These are phyloP conservation scores for Aptenodytes patagonicus DNA, from an alignment of 2,113 vertebrate species.

Conservation along the genomic window DNA sequence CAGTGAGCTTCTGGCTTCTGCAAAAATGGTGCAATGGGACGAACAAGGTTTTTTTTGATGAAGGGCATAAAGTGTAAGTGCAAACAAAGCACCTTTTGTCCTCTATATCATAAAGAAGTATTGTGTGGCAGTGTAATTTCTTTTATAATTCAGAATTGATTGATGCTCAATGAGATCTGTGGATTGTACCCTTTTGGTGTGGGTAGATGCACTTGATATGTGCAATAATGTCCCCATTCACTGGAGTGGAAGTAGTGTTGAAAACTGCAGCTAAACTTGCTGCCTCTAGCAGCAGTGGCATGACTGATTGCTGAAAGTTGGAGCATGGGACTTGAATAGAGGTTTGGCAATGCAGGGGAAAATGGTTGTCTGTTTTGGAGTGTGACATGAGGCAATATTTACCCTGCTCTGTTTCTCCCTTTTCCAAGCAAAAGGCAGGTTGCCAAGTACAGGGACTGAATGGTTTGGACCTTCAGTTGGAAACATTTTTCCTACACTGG, in stretches of 20 bases:
- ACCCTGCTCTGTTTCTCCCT: conserved; percentile 38
- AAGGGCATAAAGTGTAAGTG: neutral
- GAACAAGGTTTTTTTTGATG: neutral
- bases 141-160: conserved; percentile 35
- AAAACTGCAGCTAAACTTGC: neutral
- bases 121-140: conserved; percentile 27
- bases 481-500: neutral
- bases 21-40: neutral
- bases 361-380: conserved; percentile 26
- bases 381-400: conserved; percentile 47
- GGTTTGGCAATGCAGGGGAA: conserved; percentile 20
- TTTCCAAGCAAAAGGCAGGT: conserved; percentile 37
- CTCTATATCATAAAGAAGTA: neutral
- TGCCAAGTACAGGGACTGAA: conserved; percentile 27
- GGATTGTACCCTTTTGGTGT: conserved; percentile 2
- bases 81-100: conserved; percentile 52
- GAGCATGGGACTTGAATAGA: conserved; percentile 17
- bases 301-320: conserved; percentile 4
- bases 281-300: neutral
- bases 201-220: conserved; percentile 37
- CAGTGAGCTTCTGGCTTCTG: neutral
- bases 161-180: conserved; percentile 1
- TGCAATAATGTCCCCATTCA: conserved; percentile 43
- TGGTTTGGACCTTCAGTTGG: conserved; percentile 8
- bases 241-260: neutral